Base-by-base conservation (phyloP, 2,113 vertebrate genomes). In the Pomatorhinus ruficollis region DNA sequence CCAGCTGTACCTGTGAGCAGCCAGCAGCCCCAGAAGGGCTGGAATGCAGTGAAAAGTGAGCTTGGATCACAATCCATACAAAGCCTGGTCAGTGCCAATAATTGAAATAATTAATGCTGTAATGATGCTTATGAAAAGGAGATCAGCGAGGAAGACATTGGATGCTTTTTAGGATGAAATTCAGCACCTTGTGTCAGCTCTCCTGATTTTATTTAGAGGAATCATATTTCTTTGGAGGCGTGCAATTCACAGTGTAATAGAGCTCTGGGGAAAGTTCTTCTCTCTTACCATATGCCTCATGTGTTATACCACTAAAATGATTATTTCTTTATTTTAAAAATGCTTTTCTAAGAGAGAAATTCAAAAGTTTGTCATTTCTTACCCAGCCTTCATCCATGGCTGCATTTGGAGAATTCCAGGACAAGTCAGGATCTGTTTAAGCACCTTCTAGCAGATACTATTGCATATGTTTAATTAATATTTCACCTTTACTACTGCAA, bases 391-490 rank as follows among this genome's bases (percentile, higher is more conserved):
- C 4, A 24, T 25, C 56, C 4, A 15, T 15, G 15, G 17, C 10
- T 9, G 2, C 11, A 11, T 59, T 71, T 79, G 40, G 52, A 89
- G 64, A 63, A 63, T 49, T 82, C 18, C 35, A 59, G 35, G 68
- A 66, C 50, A 28, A 87, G 10, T 9, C 8, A 63, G 16, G 21
- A 15, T 54, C 22, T 40, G 39, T 19, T 76, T 57, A 56, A 79
- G 25, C 30, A 12, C 77, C 33, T 90, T 31, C 16, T 9, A 56
- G 64, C 33, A 91, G 71, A 52, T 42, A 33, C 35, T 52, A 18
- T 83, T 50, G 28, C 19, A 28, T 52, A 39, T 27, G 47, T 52
- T 83, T 88, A 93, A 96, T 86, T 89, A 91, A 89, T 50, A 74
- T 57, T 68, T 6, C 12, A 64, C 20, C 15, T 81, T 94, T 56